Evolutionary conservation across 2,113 vertebrate genomes (phyloP).

Genomic region (Antigone vipio): DNA sequence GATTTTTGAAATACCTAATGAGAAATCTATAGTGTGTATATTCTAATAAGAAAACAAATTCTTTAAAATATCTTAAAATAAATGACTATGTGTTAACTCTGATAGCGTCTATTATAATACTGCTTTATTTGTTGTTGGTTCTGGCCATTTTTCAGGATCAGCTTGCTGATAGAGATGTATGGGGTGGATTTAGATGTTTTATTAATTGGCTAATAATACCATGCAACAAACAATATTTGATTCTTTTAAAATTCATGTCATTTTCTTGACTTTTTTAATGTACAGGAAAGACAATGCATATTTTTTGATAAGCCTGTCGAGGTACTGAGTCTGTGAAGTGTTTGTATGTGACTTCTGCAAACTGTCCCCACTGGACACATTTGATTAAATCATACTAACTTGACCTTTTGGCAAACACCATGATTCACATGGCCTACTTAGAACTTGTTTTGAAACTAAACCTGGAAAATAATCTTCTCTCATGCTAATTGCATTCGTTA

Average conservation of each 20-base stretch:
- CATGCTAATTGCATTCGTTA: neutral
- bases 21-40: neutral
- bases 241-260: neutral
- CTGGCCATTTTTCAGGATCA: neutral
- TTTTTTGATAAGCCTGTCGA: neutral
- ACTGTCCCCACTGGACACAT: neutral
- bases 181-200: neutral
- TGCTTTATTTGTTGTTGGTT: neutral
- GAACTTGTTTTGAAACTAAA: slow-evolving; percentile 16
- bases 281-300: neutral
- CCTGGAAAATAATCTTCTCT: neutral
- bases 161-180: neutral
- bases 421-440: slow-evolving; percentile 26
- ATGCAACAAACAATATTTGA: neutral
- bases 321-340: neutral
- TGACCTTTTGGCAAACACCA: neutral
- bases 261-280: neutral
- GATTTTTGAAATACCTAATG: neutral
- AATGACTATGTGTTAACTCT: neutral
- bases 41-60: neutral
- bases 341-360: neutral
- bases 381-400: neutral
- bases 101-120: neutral
- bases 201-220: neutral
- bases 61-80: neutral